Percentiles rank a stretch among this genome's conserved stretches.
phyloP scores from a whole-genome alignment of 2,888 invertebrate genomes.

The Zygaena filipendulae region DNA sequence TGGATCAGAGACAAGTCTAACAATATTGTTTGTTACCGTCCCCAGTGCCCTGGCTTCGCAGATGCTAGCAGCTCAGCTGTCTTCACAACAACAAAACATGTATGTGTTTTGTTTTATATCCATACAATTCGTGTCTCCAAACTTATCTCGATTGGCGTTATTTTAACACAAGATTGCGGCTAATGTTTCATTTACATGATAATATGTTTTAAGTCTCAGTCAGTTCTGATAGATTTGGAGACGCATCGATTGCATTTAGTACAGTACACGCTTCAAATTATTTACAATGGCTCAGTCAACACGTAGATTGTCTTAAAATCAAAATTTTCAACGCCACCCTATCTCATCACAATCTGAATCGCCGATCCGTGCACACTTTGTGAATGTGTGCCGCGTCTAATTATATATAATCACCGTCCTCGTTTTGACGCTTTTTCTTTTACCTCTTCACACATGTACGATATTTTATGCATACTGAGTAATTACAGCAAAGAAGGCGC shows the following conservation, averaged over 20 bases:
- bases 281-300: constrained; percentile 40
- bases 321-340: constrained; percentile 66
- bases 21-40: constrained; percentile 70
- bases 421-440: constrained; percentile 55
- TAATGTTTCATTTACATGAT: constrained; percentile 1
- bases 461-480: constrained; percentile 60
- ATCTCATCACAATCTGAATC: constrained; percentile 61
- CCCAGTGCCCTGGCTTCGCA: constrained; percentile 97
- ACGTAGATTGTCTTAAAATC: constrained; percentile 61
- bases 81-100: constrained; percentile 94
- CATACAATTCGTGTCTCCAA: constrained; percentile 35
- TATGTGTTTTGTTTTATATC: constrained; percentile 75
- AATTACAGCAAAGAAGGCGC: constrained; percentile 54
- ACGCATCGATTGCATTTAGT: constrained; percentile 45
- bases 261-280: constrained; percentile 58
- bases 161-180: too few species aligned
- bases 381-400: constrained; percentile 59
- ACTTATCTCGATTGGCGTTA: constrained; percentile 20
- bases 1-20: constrained; percentile 52
- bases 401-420: constrained; percentile 56
- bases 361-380: constrained; percentile 55
- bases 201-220: constrained; percentile 2
- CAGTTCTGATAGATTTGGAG: constrained; percentile 46
- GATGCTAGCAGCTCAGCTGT: constrained; percentile 94
- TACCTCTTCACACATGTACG: constrained; percentile 64